phyloP scores from a whole-genome alignment of 2,888 invertebrate genomes.

The Aelia acuminata region DNA sequence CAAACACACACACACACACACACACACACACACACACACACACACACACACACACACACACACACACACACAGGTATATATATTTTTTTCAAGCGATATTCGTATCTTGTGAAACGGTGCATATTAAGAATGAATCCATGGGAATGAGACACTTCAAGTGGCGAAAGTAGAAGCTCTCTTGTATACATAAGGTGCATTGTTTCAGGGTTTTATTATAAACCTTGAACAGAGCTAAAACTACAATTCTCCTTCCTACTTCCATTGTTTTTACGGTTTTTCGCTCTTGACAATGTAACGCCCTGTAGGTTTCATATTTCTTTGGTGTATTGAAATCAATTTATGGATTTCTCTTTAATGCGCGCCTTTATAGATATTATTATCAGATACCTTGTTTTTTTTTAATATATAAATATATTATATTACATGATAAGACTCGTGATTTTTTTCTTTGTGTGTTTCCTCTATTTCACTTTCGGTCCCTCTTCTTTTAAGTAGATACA shows the following conservation, averaged over 20 bases:
- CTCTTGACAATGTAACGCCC: constrained; percentile 4
- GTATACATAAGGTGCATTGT: constrained; percentile 44
- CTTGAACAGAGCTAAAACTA: constrained; percentile 18
- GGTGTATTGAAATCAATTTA: background rate
- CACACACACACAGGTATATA: too few species aligned
- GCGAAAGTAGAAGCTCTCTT: constrained; percentile 33
- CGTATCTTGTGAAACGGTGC: background rate
- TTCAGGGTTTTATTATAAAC: constrained; percentile 31
- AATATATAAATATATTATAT: background rate
- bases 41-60: too few species aligned
- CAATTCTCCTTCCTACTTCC: constrained; percentile 33
- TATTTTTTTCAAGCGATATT: too few species aligned
- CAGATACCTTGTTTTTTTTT: background rate
- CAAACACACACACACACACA: too few species aligned
- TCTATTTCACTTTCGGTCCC: background rate
- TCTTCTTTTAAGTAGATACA: background rate
- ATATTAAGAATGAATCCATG: constrained; percentile 1
- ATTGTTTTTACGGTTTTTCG: constrained; percentile 37
- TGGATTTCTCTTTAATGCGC: background rate
- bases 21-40: too few species aligned
- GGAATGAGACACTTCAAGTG: constrained; percentile 31
- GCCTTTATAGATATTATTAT: background rate
- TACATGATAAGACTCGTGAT: too few species aligned
- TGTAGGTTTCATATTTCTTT: background rate
- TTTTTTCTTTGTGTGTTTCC: too few species aligned